Evolutionary conservation across 35 echinoderm and acorn worm species (phyloP), one percentile per base, ranked within the genome.

Genomic region (Lytechinus variegatus): DNA sequence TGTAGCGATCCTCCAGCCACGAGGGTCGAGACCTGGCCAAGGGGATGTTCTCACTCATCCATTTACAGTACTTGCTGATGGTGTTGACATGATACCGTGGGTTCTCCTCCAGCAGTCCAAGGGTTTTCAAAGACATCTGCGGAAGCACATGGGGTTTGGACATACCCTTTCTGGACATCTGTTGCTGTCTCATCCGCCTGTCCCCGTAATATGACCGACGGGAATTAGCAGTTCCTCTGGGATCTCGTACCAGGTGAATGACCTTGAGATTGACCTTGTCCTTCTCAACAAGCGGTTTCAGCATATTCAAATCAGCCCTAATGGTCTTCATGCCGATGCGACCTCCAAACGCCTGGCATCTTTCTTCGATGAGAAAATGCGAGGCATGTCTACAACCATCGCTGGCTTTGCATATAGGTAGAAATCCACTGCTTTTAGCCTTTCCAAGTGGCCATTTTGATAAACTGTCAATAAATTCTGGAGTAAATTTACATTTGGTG

Each of bases 221-320:
- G 2, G 98, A 98, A 93, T 96, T 99, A 4, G 97, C 97, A 11
- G 97, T 97, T 24, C 96, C 98, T 52, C 98, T 91, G 10, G 98
- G 98, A 94, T 99, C 98, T 7, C 98, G 94, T 27, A 99, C 95
- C 8, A 99, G 91, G 96, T 99, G 98, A 54, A 99, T 97, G n/a
- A 99, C 95, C 96, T 99, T 99, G 1, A 99, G 87, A 58, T 99
- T 98, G 21, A 95, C 93, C 1, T 90, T 28, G n/a, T 97, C 87
- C 27, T 96, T 61, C 53, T 94, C 95, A 0, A 97, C 87, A 29
- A 98, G 91, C 8, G 98, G 86, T 53, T 95, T 86, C 9, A 99
- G 19, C 55, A 98, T 95, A 72, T 96, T 95, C 6, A 99, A 58
- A 86, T 98, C 93, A 1, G 96, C 95, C 94, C 98, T 11, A 5